phyloP scores from a whole-genome alignment of 2,888 invertebrate genomes.

The Strigamia crassipes region DNA sequence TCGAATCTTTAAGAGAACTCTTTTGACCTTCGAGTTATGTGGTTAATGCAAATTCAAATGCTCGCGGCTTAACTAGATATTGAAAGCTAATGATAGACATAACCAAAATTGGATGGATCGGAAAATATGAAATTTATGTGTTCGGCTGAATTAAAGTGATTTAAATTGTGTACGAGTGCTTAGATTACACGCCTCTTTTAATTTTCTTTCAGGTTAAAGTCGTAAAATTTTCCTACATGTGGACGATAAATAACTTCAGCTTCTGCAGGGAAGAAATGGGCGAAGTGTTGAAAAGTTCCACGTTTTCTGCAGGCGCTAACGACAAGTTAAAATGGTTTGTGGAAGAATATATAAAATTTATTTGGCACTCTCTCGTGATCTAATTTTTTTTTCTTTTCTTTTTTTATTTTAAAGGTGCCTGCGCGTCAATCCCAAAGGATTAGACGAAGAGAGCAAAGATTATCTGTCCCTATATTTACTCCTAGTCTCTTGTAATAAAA shows the following conservation, averaged over 20 bases:
- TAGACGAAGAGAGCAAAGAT: constrained; percentile 99
- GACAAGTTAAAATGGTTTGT: constrained; percentile 97
- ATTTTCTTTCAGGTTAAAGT: constrained; percentile 85
- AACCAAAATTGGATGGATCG: background rate
- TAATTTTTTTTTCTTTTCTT: constrained; percentile 46
- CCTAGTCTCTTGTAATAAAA: constrained; percentile 99
- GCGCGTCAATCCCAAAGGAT: constrained; percentile 98
- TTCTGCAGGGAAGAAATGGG: constrained; percentile 99
- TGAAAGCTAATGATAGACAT: constrained; percentile 27
- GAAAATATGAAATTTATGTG: background rate
- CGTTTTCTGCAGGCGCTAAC: constrained; percentile 98
- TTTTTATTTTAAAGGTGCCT: constrained; percentile 75
- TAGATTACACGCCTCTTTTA: constrained; percentile 33
- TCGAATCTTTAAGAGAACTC: constrained; percentile 28
- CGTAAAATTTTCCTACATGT: constrained; percentile 99
- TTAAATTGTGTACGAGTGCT: background rate
- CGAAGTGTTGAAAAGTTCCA: constrained; percentile 98
- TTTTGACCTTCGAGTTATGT: constrained; percentile 39
- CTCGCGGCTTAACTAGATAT: constrained; percentile 29
- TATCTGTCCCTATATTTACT: constrained; percentile 98
- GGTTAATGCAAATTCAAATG: constrained; percentile 5
- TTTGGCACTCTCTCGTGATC: background rate
- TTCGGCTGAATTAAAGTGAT: constrained; percentile 14
- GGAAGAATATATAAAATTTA: background rate
- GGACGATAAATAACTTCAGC: constrained; percentile 99